Evolutionary conservation across 1,140 invertebrate genomes (phyloP), one percentile per base, ranked within the genome.

Genomic region (Diabrotica undecimpunctata): DNA sequence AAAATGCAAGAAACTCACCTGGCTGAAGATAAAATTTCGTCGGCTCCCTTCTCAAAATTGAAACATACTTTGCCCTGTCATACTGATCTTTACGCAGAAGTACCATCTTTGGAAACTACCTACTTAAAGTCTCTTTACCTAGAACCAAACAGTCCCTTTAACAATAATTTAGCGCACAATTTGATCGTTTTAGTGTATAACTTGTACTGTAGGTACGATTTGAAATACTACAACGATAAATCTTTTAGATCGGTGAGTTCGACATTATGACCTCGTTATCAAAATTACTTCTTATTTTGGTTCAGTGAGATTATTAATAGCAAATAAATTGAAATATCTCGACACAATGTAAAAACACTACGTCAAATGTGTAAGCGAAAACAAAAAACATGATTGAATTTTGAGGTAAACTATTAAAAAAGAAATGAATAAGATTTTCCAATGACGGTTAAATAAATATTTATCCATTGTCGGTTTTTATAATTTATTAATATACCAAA

Each of bases 11-110:
- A 46, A 46, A 46, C 41, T 46, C n/a, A 60, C 58, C 58, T 60
- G 58, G 58, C 39, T 39, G 12, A 50, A 60, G 38, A 50, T 60
- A 60, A 50, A 60, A 46, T 46, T 50, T 46, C 7, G 58, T 60
- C 9, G 58, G 58, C 14, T 60, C 58, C 14, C 58, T 60, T 11
- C 58, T n/a, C 41, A 60, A 50, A 8, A 60, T 10, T 8, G 58
- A 37, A 50, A 60, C 46, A 50, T 60, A 60, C 39, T 60, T 60
- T 12, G 9, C 53, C 5, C n/a, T 54, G 25, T 54, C 53, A 13
- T 46, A 46, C 8, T 46, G 8, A 46, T 46, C n/a, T 46, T 46
- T 46, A 46, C n/a, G 8, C 8, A 5, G 41, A 5, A 46, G n/a
- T 10, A 46, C 41, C 41, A 46, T 46, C 4, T 46, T 46, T n/a